Conservation (phyloP, 2,797 vertebrate genomes). For the Gila robusta region DNA sequence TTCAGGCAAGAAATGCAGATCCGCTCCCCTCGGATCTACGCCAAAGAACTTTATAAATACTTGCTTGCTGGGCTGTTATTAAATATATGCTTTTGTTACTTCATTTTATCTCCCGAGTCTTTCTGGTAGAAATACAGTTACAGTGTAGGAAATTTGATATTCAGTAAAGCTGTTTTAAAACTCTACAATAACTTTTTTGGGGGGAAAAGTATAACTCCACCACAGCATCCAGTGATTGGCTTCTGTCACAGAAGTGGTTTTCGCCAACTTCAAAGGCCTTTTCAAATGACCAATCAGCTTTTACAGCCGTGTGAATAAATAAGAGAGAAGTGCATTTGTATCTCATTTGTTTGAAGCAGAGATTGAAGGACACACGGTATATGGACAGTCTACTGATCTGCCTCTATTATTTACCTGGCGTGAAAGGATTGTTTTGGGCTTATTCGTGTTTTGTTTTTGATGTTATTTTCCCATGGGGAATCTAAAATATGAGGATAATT, state of each 20-base stretch:
- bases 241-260: background rate
- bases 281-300: background rate
- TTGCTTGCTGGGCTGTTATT: too few species aligned
- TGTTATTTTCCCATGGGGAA: background rate
- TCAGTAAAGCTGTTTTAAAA: background rate
- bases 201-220: background rate
- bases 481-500: background rate
- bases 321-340: background rate
- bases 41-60: too few species aligned
- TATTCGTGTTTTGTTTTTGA: background rate
- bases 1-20: too few species aligned
- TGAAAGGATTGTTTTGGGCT: background rate
- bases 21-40: too few species aligned
- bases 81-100: too few species aligned
- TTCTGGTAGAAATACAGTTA: background rate
- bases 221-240: background rate
- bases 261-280: background rate
- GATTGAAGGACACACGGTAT: background rate
- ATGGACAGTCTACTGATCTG: background rate
- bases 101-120: too few species aligned
- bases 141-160: background rate
- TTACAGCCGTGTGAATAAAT: background rate
- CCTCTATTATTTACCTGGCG: background rate
- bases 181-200: background rate
- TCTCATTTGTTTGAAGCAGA: background rate